These are phyloP conservation scores for Gallirallus australis DNA, from an alignment of 2,797 vertebrate genomes.

Conservation along the genomic window DNA sequence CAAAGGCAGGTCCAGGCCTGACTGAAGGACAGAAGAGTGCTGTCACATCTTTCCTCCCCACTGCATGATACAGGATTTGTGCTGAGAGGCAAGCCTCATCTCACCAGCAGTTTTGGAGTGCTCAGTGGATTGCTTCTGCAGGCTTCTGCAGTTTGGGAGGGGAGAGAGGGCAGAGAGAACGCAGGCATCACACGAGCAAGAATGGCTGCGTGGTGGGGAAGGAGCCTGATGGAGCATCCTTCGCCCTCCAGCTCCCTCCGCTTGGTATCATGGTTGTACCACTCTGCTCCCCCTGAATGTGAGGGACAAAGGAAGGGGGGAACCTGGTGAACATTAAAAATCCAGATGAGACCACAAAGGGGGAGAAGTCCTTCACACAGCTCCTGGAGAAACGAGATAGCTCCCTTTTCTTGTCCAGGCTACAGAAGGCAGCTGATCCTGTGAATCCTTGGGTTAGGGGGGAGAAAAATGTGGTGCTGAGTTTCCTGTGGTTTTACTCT, in stretches of 20 bases:
- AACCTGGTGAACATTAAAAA: not conserved
- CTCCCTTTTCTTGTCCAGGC: not conserved
- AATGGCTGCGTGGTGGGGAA: not conserved
- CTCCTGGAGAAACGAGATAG: not conserved
- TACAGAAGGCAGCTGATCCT: not conserved
- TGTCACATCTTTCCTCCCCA: not conserved
- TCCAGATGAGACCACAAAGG: not conserved
- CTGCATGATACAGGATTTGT: fast-evolving
- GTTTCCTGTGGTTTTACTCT: not conserved
- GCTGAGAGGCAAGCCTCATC: not conserved
- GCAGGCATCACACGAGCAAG: not conserved
- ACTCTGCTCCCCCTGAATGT: not conserved
- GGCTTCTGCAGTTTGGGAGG: not conserved
- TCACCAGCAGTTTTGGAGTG: not conserved
- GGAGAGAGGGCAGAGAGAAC: not conserved
- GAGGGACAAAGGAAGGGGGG: not conserved
- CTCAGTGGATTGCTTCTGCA: not conserved
- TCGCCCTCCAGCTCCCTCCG: not conserved
- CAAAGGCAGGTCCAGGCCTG: not conserved
- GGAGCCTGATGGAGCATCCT: not conserved
- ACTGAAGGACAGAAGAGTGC: not conserved
- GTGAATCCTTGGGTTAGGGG: too few relatives aligned
- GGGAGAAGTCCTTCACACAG: not conserved
- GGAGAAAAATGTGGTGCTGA: not conserved
- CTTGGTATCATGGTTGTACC: not conserved